These are phyloP conservation scores for Tetranychus piercei DNA, from an alignment of 2,888 invertebrate species.

Conservation along the genomic window DNA sequence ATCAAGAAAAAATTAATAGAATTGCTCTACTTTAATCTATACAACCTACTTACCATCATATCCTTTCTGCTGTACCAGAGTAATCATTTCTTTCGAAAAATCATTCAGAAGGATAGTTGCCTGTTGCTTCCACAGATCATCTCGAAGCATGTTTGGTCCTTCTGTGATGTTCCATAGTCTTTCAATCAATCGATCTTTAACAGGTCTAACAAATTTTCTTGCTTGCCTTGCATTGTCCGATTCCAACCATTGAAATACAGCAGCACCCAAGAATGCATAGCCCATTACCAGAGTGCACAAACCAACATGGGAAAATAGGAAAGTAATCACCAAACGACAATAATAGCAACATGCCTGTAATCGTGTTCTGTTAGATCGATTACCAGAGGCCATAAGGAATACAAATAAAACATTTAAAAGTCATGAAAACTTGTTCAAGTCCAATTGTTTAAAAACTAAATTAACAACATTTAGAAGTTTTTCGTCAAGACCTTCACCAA, in stretches of 20 bases:
- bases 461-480: too few species aligned
- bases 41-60: constrained; percentile 49
- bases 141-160: constrained; percentile 42
- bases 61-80: constrained; percentile 62
- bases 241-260: constrained; percentile 22
- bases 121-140: constrained; percentile 58
- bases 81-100: constrained; percentile 42
- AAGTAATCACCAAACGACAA: constrained; percentile 19
- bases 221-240: constrained; percentile 23
- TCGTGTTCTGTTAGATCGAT: not conserved
- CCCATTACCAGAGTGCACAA: constrained; percentile 18
- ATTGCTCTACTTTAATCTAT: not conserved
- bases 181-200: constrained; percentile 21
- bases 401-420: too few species aligned
- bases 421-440: too few species aligned
- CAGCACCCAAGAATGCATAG: constrained; percentile 20
- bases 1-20: not conserved
- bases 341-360: constrained; percentile 13
- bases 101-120: constrained; percentile 42
- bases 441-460: too few species aligned
- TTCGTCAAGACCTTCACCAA: too few species aligned
- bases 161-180: constrained; percentile 31
- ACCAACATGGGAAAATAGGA: constrained; percentile 21
- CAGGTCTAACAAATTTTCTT: constrained; percentile 21
- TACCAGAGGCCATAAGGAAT: not conserved